These are phyloP conservation scores for Carettochelys insculpta DNA, from an alignment of 2,113 vertebrate genomes.

Conservation along the genomic window DNA sequence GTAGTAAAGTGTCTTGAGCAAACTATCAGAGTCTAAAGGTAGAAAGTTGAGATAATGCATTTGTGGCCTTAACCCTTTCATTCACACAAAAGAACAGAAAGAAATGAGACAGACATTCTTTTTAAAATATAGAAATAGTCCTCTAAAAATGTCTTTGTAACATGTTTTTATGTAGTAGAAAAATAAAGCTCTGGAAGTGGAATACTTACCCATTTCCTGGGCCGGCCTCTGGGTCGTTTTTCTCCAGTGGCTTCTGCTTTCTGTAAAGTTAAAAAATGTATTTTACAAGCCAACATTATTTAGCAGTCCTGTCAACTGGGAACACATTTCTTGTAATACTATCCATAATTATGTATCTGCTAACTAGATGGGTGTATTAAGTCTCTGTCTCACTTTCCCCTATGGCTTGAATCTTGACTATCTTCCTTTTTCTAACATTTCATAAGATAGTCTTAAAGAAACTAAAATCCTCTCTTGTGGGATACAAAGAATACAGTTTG, in stretches of 20 bases:
- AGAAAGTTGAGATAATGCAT: slow-evolving; percentile 31
- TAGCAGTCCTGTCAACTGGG: neutral
- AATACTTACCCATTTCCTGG: slow-evolving; percentile 97
- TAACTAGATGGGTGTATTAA: slow-evolving; percentile 28
- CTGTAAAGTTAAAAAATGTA: slow-evolving; percentile 74
- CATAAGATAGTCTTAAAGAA: neutral
- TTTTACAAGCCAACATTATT: slow-evolving; percentile 55
- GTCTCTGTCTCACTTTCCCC: neutral
- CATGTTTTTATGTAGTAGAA: slow-evolving; percentile 22
- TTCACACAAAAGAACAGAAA: slow-evolving; percentile 22
- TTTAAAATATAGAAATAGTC: neutral
- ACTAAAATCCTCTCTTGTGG: neutral
- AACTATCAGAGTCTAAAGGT: slow-evolving; percentile 65
- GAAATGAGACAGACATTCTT: neutral
- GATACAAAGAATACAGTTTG: neutral
- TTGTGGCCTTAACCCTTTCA: slow-evolving; percentile 62
- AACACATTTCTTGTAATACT: slow-evolving; percentile 48
- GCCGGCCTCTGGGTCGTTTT: slow-evolving; percentile 95
- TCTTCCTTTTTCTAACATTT: neutral
- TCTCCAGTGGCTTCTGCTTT: slow-evolving; percentile 93
- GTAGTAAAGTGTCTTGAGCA: slow-evolving; percentile 57
- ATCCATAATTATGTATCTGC: slow-evolving; percentile 2
- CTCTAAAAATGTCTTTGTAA: neutral
- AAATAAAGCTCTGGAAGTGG: slow-evolving; percentile 35
- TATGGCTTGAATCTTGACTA: neutral